phyloP scores from a whole-genome alignment of 2,797 vertebrate genomes.

The Clarias laeviceps region DNA sequence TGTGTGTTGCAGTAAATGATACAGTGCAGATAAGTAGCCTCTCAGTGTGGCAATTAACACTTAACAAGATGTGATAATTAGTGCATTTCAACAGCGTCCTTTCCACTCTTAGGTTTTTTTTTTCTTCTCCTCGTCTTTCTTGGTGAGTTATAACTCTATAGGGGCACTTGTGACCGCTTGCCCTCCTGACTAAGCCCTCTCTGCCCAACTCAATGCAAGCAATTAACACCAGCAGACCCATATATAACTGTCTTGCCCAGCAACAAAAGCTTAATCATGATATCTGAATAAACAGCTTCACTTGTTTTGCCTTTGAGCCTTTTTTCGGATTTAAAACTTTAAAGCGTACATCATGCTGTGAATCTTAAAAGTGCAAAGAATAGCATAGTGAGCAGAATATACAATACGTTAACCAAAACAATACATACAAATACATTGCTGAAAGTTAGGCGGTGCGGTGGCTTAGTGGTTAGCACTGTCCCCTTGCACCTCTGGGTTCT shows the following conservation, averaged over 20 bases:
- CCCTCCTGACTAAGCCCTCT: slow-evolving; percentile 13
- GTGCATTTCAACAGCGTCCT: slow-evolving; percentile 60
- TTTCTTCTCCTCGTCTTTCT: slow-evolving; percentile 39
- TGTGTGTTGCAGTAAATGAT: slow-evolving; percentile 24
- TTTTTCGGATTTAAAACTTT: background rate
- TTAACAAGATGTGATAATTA: slow-evolving; percentile 69
- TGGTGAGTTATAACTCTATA: slow-evolving; percentile 42
- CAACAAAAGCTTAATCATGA: slow-evolving; percentile 24
- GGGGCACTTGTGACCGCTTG: slow-evolving; percentile 40
- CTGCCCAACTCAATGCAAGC: slow-evolving; percentile 25
- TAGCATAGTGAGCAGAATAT: background rate
- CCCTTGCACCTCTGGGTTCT: no score
- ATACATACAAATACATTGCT: background rate
- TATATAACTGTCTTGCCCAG: slow-evolving; percentile 28
- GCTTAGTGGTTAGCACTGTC: no score
- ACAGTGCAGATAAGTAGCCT: slow-evolving; percentile 43
- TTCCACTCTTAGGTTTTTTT: slow-evolving; percentile 20
- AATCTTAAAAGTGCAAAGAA: background rate
- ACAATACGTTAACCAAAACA: background rate
- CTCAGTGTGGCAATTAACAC: slow-evolving; percentile 70
- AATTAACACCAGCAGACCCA: slow-evolving; percentile 39
- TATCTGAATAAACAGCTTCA: slow-evolving; percentile 18
- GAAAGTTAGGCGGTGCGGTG: no score
- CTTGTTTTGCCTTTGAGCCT: background rate
- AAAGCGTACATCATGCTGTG: background rate